Base-by-base conservation (phyloP, 2,113 vertebrate genomes). In the Paracanthobrama guichenoti region DNA sequence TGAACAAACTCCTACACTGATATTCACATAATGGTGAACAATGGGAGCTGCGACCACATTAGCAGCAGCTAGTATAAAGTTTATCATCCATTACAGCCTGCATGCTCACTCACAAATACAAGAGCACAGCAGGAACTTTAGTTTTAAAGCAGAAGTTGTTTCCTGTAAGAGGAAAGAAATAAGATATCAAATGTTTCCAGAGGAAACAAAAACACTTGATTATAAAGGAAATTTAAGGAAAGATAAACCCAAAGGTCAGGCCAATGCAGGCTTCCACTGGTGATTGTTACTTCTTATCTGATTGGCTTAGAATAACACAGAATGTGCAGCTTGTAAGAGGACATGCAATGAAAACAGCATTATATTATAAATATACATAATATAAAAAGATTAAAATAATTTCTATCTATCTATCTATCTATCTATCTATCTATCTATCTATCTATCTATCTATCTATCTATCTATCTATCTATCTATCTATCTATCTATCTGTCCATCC, bases 11-110 rank as follows among this genome's bases (percentile, higher is more conserved):
- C 77, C 67, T 73, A 73, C 78, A 50, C 44, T 18, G 22, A 82
- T 84, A 73, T 80, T 69, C 62, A 20, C 82, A 35, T 77, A 75
- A 55, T 76, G 39, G 46, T 78, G 82, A 84, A 75, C 82, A 76
- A 77, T 55, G 46, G 35, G 31, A 62, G 11, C 35, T 55, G 48
- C 24, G 12, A 50, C 66, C 62, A 69, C 83, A 59, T 48, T 42
- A 79, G 28, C 57, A 53, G 59, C 62, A 42, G 74, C 75, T 75
- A n/a, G 55, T 16, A 69, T 82, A 59, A 55, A 67, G 62, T 75
- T 77, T 71, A 76, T 79, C 64, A 82, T 80, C 73, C 74, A 80
- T 85, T 72, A 60, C 26, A 42, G 18, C 11, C n/a, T 50, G 79
- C 79, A n/a, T 50, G 24, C 20, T 81, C 79, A 53, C 42, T 81